Evolutionary conservation across 1,140 invertebrate species (phyloP), one percentile per base, ranked within the genome.

Genomic region (Drosophila auraria): DNA sequence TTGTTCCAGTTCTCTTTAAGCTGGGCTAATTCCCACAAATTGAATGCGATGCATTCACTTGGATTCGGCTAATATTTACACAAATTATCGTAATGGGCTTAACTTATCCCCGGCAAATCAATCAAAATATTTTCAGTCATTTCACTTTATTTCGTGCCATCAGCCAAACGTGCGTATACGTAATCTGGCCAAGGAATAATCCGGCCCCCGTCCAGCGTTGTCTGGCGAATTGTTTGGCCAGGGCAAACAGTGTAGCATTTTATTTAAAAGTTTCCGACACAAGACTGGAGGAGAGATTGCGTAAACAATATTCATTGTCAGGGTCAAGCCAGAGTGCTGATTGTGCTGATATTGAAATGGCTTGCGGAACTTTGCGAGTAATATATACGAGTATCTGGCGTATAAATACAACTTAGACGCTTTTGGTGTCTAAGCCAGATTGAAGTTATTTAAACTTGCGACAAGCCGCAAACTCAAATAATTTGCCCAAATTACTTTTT

Each of bases 381-480:
- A 79, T 20, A 40, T 57, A 38, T 30, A 2, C 15, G 60, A 53
- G 42, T 65, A 64, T 66, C 63, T 64, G 53, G 20, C 54, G 50
- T 69, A 72, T 84, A 72, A 84, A 84, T 77, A 79, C 63, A 82
- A 79, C 66, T 75, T 82, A 61, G 47, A 75, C 49, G 68, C 51
- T 70, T 62, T 44, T 42, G 23, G 53, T 30, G 64, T 56, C 79
- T 76, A 62, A 86, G 83, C 63, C 75, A 71, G 80, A 87, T 87
- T 87, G 78, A 84, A 90, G 86, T 89, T 89, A 75, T 89, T 89
- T 90, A 84, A 90, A 89, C 86, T 90, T 90, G 78, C 56, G 78
- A 70, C 63, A 68, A 71, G 81, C 82, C 86, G 75, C 86, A 81
- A 90, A 89, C 81, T 89, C 86, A 83, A 89, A 89, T 84, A 90